Evolutionary conservation across 2,888 invertebrate species (phyloP).

Genomic region (Macrophya annulata): DNA sequence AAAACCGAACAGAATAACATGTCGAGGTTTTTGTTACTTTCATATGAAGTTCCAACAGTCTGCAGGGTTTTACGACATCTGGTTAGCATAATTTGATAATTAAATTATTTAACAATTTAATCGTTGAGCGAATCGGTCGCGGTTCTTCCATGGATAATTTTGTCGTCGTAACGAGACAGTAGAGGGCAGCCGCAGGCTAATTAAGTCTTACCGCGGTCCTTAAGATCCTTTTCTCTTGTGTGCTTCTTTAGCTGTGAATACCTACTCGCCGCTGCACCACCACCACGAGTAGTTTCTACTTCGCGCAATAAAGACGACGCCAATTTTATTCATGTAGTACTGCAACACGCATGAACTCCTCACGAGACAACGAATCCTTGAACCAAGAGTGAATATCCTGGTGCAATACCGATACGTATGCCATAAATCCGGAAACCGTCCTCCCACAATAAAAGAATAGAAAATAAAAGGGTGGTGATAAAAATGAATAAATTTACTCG

Average conservation of each 20-base stretch:
- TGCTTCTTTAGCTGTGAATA: not conserved
- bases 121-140: constrained; percentile 53
- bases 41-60: constrained; percentile 9
- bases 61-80: constrained; percentile 46
- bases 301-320: constrained; percentile 35
- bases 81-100: constrained; percentile 56
- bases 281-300: not conserved
- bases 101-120: constrained; percentile 56
- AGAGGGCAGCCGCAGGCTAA: constrained; percentile 34
- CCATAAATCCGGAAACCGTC: not conserved
- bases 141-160: constrained; percentile 53
- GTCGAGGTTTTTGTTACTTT: constrained; percentile 33
- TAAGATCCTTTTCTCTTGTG: constrained; percentile 48
- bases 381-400: not conserved
- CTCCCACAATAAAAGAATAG: not conserved
- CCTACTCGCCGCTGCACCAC: not conserved
- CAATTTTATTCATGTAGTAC: not conserved
- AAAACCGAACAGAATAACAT: not conserved
- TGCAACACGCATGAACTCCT: not conserved
- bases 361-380: not conserved
- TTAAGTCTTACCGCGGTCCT: constrained; percentile 54
- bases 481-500: not conserved
- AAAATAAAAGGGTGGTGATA: not conserved
- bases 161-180: constrained; percentile 52
- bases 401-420: no score